Percentiles rank a stretch among this genome's conserved stretches.
phyloP scores from a whole-genome alignment of 1,140 invertebrate species.

The Lucilia cuprina region DNA sequence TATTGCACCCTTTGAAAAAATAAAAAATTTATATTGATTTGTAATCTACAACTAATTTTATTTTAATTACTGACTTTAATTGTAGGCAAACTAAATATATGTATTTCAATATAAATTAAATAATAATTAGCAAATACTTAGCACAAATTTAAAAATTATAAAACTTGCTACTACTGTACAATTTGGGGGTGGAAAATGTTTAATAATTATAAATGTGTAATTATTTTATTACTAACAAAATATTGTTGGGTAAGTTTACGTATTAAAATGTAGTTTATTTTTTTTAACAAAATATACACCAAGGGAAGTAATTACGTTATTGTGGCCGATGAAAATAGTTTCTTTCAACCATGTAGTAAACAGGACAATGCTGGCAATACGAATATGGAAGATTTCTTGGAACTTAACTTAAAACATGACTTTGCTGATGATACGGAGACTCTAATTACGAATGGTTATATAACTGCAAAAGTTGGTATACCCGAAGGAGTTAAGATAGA shows the following conservation, averaged over 20 bases:
- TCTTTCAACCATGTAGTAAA: neutral
- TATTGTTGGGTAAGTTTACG: neutral
- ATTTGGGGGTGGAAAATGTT: neutral
- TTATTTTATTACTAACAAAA: neutral
- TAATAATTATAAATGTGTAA: neutral
- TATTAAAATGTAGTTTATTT: too few relatives aligned
- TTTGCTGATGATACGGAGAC: slow-evolving; percentile 31
- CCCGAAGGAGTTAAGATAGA: neutral
- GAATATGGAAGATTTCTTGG: neutral
- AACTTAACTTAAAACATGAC: neutral
- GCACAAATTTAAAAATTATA: neutral
- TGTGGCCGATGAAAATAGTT: neutral
- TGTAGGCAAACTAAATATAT: neutral
- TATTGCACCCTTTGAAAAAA: neutral
- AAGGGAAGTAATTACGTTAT: slow-evolving; percentile 4
- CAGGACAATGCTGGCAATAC: slow-evolving; percentile 3
- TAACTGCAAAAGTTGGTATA: neutral
- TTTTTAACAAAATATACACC: too few relatives aligned
- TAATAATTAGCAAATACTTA: neutral
- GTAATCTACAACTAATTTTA: neutral
- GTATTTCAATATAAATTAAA: neutral
- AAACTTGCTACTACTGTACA: neutral
- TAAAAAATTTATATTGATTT: neutral
- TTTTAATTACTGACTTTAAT: neutral
- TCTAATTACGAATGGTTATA: slow-evolving; percentile 20